These are phyloP conservation scores for Mastacembelus armatus DNA, from an alignment of 2,797 vertebrate genomes.

Conservation along the genomic window DNA sequence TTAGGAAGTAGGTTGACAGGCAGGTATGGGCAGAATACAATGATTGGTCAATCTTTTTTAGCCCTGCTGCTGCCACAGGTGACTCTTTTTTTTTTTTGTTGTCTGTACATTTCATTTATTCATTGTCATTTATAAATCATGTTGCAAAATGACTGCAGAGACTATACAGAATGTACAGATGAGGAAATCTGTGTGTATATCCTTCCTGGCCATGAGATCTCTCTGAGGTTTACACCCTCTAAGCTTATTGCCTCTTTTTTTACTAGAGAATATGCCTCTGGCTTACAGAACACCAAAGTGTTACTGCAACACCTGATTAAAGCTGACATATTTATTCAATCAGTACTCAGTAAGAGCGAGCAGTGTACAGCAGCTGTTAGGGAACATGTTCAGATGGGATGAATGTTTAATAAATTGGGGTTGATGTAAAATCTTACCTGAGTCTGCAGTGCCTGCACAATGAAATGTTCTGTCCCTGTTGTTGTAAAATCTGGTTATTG, in stretches of 20 bases:
- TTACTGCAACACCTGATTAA: conserved; percentile 32
- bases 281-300: conserved; percentile 11
- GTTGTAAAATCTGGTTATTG: conserved; percentile 33
- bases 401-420: conserved; percentile 44
- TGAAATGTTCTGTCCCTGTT: conserved; percentile 2
- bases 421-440: conserved; percentile 32
- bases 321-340: conserved; percentile 54
- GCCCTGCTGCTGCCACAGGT: no score
- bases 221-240: background rate
- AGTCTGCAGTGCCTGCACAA: conserved; percentile 12
- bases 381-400: conserved; percentile 32
- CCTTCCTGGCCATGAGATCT: background rate
- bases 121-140: no score
- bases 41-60: no score
- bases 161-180: background rate
- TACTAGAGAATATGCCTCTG: background rate
- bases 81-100: no score
- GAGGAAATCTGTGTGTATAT: background rate
- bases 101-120: background rate
- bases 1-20: no score
- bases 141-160: conserved; percentile 8
- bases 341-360: conserved; percentile 12
- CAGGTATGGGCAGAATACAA: no score
- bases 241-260: conserved; percentile 28
- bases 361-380: conserved; percentile 32